Conservation (phyloP, 2,888 invertebrate genomes). For the Tachina fera region DNA sequence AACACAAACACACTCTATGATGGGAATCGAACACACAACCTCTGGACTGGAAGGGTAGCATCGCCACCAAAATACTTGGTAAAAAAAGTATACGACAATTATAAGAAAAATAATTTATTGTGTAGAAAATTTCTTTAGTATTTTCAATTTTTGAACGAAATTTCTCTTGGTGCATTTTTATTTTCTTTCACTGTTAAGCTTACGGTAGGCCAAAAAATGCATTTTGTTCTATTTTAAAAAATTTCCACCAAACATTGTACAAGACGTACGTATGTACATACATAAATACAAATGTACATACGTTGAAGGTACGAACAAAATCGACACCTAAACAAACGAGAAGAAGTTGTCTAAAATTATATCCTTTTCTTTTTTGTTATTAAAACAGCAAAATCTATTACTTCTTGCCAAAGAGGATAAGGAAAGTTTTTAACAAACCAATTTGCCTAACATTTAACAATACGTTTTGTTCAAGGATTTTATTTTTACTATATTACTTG, state of each 20-base stretch:
- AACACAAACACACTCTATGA: no score
- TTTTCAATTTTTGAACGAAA: neutral
- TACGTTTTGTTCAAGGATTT: constrained; percentile 47
- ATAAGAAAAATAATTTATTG: no score
- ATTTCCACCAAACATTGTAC: constrained; percentile 10
- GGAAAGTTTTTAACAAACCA: constrained; percentile 63
- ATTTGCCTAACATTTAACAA: constrained; percentile 59
- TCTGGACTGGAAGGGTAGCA: no score
- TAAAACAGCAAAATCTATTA: constrained; percentile 62
- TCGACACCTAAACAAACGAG: constrained; percentile 47
- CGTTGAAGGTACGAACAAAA: constrained; percentile 3
- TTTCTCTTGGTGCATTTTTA: constrained; percentile 33
- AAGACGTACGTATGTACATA: constrained; percentile 36
- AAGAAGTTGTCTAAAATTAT: constrained; percentile 58
- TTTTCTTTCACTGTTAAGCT: neutral
- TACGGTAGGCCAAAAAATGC: constrained; percentile 50
- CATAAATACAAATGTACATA: no score
- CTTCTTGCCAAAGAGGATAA: constrained; percentile 54
- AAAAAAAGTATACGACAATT: no score
- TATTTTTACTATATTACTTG: neutral
- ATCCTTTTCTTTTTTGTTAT: constrained; percentile 49
- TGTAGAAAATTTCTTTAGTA: neutral
- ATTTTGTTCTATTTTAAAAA: constrained; percentile 28
- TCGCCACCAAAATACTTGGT: no score
- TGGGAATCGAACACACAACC: no score